These are phyloP conservation scores for Phylloscopus collybita DNA, from an alignment of 2,797 vertebrate genomes.

Conservation along the genomic window DNA sequence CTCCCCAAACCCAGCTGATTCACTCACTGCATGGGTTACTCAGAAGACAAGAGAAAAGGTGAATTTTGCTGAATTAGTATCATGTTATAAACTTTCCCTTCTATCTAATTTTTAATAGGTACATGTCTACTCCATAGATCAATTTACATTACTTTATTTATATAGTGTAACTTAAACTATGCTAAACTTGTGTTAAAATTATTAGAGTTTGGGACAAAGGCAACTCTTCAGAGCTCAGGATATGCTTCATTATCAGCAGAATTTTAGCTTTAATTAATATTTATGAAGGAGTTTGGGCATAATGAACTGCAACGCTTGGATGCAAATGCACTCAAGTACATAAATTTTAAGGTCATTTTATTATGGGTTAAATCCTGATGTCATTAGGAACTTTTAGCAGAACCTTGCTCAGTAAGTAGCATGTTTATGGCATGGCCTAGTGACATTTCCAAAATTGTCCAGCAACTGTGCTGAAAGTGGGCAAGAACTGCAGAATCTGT, in stretches of 20 bases:
- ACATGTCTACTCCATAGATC: neutral
- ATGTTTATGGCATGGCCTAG: neutral
- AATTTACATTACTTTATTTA: neutral
- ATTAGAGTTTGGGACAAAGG: neutral
- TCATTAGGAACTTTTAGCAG: neutral
- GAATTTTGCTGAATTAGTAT: neutral
- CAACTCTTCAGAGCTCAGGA: neutral
- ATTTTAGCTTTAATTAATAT: conserved; percentile 10
- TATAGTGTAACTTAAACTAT: neutral
- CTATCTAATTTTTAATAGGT: neutral
- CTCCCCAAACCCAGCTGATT: neutral
- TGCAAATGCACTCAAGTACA: neutral
- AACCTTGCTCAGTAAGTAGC: neutral
- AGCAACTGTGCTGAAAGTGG: neutral
- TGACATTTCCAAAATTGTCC: neutral
- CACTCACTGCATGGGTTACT: neutral
- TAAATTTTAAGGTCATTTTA: neutral
- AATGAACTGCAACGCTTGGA: neutral
- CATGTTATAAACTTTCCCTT: accelerated
- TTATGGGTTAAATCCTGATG: neutral
- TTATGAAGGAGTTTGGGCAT: neutral
- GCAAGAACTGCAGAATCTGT: neutral
- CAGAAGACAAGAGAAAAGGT: neutral
- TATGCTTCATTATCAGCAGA: neutral
- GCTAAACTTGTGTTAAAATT: neutral